A percentile compares a stretch with the other conserved stretches of the same genome.
Evolutionary conservation across 2,888 invertebrate species (phyloP).

Genomic region (Eutolmus rufibarbis): DNA sequence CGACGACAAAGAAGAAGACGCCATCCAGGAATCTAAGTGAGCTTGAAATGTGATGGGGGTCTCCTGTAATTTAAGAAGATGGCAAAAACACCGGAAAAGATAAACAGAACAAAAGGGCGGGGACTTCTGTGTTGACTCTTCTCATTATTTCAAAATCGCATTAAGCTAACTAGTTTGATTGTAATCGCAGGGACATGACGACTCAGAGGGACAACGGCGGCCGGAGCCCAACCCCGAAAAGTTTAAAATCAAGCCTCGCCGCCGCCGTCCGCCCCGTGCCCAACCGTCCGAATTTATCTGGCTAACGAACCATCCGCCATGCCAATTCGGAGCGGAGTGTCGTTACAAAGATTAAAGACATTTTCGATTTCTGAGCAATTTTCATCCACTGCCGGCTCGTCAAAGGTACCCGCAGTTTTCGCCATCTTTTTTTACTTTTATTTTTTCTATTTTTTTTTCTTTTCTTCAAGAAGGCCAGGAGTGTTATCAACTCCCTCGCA

Average conservation of each 20-base stretch:
- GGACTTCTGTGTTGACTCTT: constrained; percentile 45
- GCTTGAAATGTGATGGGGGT: constrained; percentile 39
- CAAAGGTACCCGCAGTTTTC: constrained; percentile 7
- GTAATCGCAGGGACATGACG: constrained; percentile 44
- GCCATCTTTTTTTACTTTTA: constrained; percentile 1
- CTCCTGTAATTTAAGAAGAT: constrained; percentile 45
- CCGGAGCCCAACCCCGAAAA: not conserved
- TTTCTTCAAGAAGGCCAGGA: not conserved
- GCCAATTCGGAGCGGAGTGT: not conserved
- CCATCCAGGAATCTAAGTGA: constrained; percentile 18
- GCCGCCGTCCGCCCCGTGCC: not conserved
- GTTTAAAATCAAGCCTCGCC: constrained; percentile 12
- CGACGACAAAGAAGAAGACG: not conserved
- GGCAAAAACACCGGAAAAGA: constrained; percentile 41
- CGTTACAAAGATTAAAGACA: constrained; percentile 32
- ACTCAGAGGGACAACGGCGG: not conserved
- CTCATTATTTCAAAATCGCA: constrained; percentile 48
- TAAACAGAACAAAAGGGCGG: constrained; percentile 46
- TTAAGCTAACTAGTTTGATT: constrained; percentile 49
- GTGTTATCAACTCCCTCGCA: constrained; percentile 7
- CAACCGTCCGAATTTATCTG: constrained; percentile 25
- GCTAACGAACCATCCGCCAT: constrained; percentile 32
- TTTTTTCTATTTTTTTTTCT: not conserved
- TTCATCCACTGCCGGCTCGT: not conserved
- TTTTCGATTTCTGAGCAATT: not conserved